Percentiles rank a stretch among this genome's conserved stretches.
These are phyloP conservation scores for Hypsopygia costalis DNA, from an alignment of 2,888 invertebrate species.

Conservation along the genomic window DNA sequence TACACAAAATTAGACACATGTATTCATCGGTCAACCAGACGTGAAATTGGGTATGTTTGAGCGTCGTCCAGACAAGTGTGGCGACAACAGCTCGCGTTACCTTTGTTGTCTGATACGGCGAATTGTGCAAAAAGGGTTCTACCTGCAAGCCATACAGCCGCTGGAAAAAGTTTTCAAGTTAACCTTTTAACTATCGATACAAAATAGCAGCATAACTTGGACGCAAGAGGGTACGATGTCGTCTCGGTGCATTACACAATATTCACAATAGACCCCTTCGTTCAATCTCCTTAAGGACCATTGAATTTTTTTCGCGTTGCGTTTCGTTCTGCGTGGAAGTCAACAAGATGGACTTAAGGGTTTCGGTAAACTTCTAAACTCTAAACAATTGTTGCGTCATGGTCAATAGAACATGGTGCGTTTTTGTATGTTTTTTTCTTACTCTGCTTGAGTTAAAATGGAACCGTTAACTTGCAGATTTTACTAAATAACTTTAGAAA, in stretches of 20 bases:
- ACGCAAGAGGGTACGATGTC: constrained; percentile 44
- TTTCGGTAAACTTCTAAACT: constrained; percentile 73
- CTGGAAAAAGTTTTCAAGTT: constrained; percentile 28
- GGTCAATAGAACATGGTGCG: constrained; percentile 67
- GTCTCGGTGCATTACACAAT: constrained; percentile 77
- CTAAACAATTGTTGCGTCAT: constrained; percentile 78
- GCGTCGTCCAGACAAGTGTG: constrained; percentile 59
- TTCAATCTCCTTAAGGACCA: constrained; percentile 64
- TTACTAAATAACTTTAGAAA: constrained; percentile 43
- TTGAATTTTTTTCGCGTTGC: constrained; percentile 60
- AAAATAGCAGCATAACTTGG: constrained; percentile 37
- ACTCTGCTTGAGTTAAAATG: constrained; percentile 20
- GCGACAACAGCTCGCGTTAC: constrained; percentile 55
- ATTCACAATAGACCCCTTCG: constrained; percentile 71
- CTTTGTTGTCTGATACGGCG: constrained; percentile 58
- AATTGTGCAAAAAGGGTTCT: constrained; percentile 79
- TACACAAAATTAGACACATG: constrained; percentile 66
- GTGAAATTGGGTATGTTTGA: constrained; percentile 73
- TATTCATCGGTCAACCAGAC: constrained; percentile 61
- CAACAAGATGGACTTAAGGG: constrained; percentile 74
- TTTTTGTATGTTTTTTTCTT: constrained; percentile 50
- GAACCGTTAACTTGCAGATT: constrained; percentile 50
- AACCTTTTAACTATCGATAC: constrained; percentile 20
- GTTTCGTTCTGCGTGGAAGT: constrained; percentile 64
- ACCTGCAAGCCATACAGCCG: constrained; percentile 51